phyloP scores from a whole-genome alignment of 2,113 vertebrate species.

The Piprites chloris region DNA sequence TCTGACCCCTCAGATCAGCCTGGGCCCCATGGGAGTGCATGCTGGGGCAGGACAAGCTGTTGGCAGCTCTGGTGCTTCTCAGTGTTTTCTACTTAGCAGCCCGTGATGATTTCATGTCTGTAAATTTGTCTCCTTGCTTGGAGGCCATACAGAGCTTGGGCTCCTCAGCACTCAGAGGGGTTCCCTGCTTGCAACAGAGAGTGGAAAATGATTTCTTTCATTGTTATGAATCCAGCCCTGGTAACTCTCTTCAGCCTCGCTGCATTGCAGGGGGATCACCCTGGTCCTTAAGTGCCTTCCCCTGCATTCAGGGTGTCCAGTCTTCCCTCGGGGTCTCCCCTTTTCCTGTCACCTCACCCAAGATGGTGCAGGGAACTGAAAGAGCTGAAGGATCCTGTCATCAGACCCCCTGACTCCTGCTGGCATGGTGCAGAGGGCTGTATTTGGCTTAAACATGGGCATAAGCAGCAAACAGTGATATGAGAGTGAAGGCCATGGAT shows the following conservation, averaged over 20 bases:
- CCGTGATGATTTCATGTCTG: not conserved
- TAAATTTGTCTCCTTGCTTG: not conserved
- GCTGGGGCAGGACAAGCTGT: not conserved
- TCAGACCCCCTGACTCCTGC: not conserved
- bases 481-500: not conserved
- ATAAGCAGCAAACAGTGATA: not conserved
- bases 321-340: not conserved
- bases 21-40: rapidly evolving
- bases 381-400: not conserved
- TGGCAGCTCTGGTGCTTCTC: not conserved
- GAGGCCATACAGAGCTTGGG: not conserved
- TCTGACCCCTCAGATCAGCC: not conserved
- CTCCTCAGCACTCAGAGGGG: not conserved
- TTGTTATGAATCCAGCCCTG: not conserved
- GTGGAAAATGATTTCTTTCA: not conserved
- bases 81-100: not conserved
- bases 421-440: rapidly evolving
- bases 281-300: not conserved
- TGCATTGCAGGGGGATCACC: rapidly evolving
- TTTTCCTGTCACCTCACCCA: not conserved
- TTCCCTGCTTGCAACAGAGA: not conserved
- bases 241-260: rapidly evolving
- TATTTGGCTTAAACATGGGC: not conserved
- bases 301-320: not conserved
- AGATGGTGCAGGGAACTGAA: not conserved